phyloP scores from a whole-genome alignment of 2,888 invertebrate species.

The Agrochola macilenta region DNA sequence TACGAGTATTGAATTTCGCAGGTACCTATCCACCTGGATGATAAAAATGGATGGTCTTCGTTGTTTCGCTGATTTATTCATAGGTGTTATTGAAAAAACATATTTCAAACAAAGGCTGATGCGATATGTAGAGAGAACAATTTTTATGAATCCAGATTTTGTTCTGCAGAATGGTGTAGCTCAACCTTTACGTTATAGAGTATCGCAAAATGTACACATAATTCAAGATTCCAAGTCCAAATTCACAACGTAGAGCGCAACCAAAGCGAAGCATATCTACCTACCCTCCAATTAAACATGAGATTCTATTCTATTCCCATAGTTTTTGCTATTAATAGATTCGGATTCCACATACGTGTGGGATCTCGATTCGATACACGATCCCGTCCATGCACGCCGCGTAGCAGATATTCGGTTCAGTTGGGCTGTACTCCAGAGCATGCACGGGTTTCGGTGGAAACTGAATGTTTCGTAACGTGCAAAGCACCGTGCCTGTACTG shows the following conservation, averaged over 20 bases:
- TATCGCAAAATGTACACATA: neutral
- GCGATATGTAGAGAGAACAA: neutral
- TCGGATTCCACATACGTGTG: constrained; percentile 74
- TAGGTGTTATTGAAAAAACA: constrained; percentile 10
- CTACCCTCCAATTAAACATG: constrained; percentile 1
- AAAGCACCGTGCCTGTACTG: constrained; percentile 80
- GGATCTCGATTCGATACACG: constrained; percentile 85
- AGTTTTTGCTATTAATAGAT: constrained; percentile 9
- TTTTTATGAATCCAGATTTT: neutral
- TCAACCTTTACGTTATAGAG: neutral
- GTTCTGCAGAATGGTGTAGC: neutral
- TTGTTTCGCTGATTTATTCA: constrained; percentile 15
- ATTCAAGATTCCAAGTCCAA: constrained; percentile 1
- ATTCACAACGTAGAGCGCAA: neutral
- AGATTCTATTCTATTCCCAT: constrained; percentile 7
- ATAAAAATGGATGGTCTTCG: constrained; percentile 11
- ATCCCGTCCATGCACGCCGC: constrained; percentile 85
- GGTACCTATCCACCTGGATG: constrained; percentile 3
- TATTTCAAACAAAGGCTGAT: neutral
- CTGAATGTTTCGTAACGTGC: constrained; percentile 84
- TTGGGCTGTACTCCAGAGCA: constrained; percentile 80
- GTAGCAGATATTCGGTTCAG: constrained; percentile 83
- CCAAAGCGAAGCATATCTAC: neutral
- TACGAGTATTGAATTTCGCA: constrained; percentile 16
- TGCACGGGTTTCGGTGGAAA: constrained; percentile 86